Percentiles rank a stretch among this genome's conserved stretches.
These are phyloP conservation scores for Megaptera novaeangliae DNA, from an alignment of 2,113 vertebrate genomes.

Conservation along the genomic window DNA sequence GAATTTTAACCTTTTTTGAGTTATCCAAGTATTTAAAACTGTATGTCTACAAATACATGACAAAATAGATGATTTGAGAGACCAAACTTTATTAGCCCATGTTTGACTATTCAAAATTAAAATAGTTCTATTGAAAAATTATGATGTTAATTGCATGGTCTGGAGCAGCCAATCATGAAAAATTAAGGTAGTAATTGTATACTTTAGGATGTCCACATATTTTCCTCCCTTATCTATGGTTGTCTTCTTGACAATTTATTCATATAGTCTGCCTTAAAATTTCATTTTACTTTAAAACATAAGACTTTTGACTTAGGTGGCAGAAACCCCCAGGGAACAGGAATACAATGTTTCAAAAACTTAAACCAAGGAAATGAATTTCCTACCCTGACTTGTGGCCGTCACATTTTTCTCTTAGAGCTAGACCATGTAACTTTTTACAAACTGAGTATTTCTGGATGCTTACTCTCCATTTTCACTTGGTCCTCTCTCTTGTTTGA, in stretches of 20 bases:
- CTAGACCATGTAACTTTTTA: not conserved
- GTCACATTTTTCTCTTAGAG: constrained; percentile 25
- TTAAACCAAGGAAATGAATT: constrained; percentile 39
- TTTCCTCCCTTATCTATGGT: not conserved
- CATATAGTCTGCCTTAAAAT: constrained; percentile 6
- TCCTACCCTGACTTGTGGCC: not conserved
- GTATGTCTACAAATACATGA: not conserved
- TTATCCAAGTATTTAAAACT: not conserved
- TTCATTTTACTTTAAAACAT: not conserved
- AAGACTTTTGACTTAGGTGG: constrained; percentile 9
- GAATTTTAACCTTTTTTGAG: not conserved
- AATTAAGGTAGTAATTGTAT: not conserved
- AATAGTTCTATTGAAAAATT: not conserved
- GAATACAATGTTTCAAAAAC: not conserved
- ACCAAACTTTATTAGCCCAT: not conserved
- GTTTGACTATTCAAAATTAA: not conserved
- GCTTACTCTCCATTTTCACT: not conserved
- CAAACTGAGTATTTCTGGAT: constrained; percentile 15
- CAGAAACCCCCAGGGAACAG: constrained; percentile 3
- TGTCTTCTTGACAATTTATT: constrained; percentile 2
- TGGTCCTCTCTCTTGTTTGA: not conserved
- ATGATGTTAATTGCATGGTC: not conserved
- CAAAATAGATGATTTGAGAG: not conserved
- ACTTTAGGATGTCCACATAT: not conserved
- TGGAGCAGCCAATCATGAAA: not conserved